Percentiles rank a stretch among this genome's conserved stretches.
These are phyloP conservation scores for Leptinotarsa texana DNA, from an alignment of 1,140 invertebrate genomes.

Conservation along the genomic window DNA sequence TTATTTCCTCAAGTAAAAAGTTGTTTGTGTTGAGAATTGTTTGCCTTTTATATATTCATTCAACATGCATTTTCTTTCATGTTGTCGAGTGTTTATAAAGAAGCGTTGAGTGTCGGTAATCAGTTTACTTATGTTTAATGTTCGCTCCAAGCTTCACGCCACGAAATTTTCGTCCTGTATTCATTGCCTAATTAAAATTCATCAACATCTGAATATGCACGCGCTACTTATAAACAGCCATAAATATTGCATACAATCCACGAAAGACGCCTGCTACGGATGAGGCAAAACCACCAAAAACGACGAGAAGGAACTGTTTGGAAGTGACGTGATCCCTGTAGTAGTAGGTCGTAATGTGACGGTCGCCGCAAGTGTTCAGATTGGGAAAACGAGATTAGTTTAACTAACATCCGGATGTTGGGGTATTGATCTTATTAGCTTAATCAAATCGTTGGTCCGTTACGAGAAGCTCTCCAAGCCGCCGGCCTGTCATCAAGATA, in stretches of 20 bases:
- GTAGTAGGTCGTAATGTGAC: constrained; percentile 1
- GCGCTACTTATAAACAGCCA: constrained; percentile 1
- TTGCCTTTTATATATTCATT: too few relatives aligned
- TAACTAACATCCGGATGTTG: constrained; percentile 26
- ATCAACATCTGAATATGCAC: constrained; percentile 13
- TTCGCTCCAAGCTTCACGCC: too few relatives aligned
- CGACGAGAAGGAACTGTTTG: neutral
- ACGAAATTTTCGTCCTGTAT: constrained; percentile 11
- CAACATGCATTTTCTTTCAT: too few relatives aligned
- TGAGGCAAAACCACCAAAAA: neutral
- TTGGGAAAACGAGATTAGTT: constrained; percentile 28
- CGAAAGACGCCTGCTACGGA: constrained; percentile 6
- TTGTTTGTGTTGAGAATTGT: too few relatives aligned
- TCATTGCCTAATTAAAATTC: constrained; percentile 13
- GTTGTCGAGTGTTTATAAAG: too few relatives aligned
- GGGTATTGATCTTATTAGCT: constrained; percentile 27
- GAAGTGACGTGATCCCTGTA: neutral
- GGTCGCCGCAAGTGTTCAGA: constrained; percentile 24
- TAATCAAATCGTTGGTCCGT: constrained; percentile 27
- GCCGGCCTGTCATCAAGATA: constrained; percentile 20
- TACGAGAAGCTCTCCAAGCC: constrained; percentile 18
- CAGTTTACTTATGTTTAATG: too few relatives aligned
- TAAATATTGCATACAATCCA: constrained; percentile 10
- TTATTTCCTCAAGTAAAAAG: too few relatives aligned
- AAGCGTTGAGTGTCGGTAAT: too few relatives aligned